Evolutionary conservation across 2,113 vertebrate species (phyloP).

Genomic region (Sinocyclocheilus grahami): DNA sequence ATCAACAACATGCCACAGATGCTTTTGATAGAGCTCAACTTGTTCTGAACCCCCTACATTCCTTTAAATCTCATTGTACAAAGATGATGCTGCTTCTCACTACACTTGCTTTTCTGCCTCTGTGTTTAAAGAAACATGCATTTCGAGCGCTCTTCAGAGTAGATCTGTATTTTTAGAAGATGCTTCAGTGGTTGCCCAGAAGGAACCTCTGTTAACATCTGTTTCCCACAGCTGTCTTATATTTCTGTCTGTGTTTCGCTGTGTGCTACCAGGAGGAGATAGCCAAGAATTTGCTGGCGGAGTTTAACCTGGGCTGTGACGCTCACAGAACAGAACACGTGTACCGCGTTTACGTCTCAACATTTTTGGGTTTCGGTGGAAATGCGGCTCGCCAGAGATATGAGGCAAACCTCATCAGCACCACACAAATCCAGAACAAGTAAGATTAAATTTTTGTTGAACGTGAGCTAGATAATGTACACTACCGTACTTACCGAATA

Average conservation of each 20-base stretch:
- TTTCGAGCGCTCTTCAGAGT: neutral
- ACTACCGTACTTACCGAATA: neutral
- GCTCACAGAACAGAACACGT: constrained; percentile 92
- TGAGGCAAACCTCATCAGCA: constrained; percentile 80
- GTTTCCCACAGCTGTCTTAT: neutral
- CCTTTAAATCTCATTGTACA: constrained; percentile 1
- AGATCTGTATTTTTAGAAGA: neutral
- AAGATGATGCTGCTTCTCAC: constrained; percentile 22
- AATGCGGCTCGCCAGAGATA: constrained; percentile 93
- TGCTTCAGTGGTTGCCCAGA: neutral
- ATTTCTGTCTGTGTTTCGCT: neutral
- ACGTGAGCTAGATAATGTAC: neutral
- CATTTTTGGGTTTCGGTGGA: constrained; percentile 94
- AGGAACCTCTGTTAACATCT: neutral
- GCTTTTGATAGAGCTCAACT: neutral
- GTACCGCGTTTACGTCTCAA: constrained; percentile 95
- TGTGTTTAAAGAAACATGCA: neutral
- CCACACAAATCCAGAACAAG: constrained; percentile 81
- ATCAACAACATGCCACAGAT: neutral
- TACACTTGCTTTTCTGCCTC: neutral
- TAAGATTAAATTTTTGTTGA: constrained; percentile 58
- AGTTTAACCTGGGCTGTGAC: constrained; percentile 96
- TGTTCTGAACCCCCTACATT: neutral
- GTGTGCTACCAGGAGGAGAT: constrained; percentile 85
- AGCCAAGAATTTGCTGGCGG: constrained; percentile 91